Percentiles rank a stretch among this genome's conserved stretches.
Conservation (phyloP, 2,113 vertebrate species). For the Pogona vitticeps region DNA sequence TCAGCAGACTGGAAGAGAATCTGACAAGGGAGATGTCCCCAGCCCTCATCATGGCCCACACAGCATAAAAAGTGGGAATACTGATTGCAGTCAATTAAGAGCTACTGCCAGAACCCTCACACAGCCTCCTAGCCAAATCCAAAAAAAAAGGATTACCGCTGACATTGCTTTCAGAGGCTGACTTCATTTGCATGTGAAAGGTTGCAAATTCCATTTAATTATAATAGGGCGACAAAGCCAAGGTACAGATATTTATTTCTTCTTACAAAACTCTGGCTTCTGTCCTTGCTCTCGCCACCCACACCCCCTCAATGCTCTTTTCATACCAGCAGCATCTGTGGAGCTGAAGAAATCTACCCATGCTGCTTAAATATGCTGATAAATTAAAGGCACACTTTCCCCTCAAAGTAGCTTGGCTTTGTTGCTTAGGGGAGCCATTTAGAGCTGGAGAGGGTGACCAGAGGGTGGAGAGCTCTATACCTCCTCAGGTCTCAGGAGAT, state of each 20-base stretch:
- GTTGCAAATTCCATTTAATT: slow-evolving; percentile 57
- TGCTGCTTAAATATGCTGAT: slow-evolving; percentile 16
- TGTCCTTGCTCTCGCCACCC: not conserved
- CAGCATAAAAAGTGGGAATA: slow-evolving; percentile 10
- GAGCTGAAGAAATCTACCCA: slow-evolving; percentile 19
- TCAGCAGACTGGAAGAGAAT: slow-evolving; percentile 34
- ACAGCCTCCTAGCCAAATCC: slow-evolving; percentile 32
- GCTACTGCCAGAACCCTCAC: slow-evolving; percentile 27
- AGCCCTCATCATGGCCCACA: slow-evolving; percentile 15
- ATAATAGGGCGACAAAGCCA: slow-evolving; percentile 44
- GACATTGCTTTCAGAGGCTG: slow-evolving; percentile 25
- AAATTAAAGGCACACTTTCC: slow-evolving; percentile 19
- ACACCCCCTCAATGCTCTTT: not conserved
- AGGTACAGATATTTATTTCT: slow-evolving; percentile 47
- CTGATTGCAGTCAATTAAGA: slow-evolving; percentile 47
- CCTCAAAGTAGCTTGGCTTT: not conserved
- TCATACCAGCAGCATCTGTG: slow-evolving; percentile 12
- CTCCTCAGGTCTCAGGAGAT: not conserved
- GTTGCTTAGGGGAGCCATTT: not conserved
- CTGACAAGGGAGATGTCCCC: slow-evolving; percentile 33
- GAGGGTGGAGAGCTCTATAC: not conserved
- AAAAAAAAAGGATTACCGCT: slow-evolving; percentile 43
- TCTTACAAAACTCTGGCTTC: slow-evolving; percentile 35
- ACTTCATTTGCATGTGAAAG: slow-evolving; percentile 68
- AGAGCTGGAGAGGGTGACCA: not conserved